Conservation (phyloP, 2,113 vertebrate species). For the Saguinus midas region DNA sequence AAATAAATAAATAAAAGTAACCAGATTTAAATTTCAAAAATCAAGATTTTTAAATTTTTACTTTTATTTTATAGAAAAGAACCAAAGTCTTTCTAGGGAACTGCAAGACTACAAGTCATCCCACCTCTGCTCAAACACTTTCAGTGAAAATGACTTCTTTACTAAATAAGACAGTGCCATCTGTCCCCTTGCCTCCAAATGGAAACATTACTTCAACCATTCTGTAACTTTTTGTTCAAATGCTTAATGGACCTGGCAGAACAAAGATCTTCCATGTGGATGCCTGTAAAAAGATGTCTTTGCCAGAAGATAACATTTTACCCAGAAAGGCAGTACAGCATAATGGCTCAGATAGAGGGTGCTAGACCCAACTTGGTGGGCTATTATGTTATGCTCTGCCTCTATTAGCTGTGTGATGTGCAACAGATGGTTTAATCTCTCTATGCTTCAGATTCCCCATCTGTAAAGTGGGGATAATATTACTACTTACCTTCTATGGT, state of each 20-base stretch:
- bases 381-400: not conserved
- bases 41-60: not conserved
- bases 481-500: not conserved
- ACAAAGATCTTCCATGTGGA: constrained; percentile 26
- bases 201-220: constrained; percentile 47
- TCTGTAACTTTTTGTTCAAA: constrained; percentile 63
- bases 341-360: not conserved
- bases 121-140: constrained; percentile 42
- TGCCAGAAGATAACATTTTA: not conserved
- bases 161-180: constrained; percentile 48
- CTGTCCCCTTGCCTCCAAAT: constrained; percentile 60
- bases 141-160: constrained; percentile 39
- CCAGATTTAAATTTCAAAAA: constrained; percentile 37
- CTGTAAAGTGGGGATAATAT: not conserved
- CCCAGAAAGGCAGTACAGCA: not conserved
- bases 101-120: constrained; percentile 32
- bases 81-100: constrained; percentile 51
- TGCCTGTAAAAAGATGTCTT: constrained; percentile 8
- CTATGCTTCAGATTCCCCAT: not conserved
- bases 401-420: not conserved
- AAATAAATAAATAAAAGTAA: not conserved
- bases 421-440: not conserved
- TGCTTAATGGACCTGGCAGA: constrained; percentile 46
- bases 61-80: constrained; percentile 28
- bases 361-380: not conserved